phyloP scores from a whole-genome alignment of 2,888 invertebrate genomes.

The Pinctada fucata region DNA sequence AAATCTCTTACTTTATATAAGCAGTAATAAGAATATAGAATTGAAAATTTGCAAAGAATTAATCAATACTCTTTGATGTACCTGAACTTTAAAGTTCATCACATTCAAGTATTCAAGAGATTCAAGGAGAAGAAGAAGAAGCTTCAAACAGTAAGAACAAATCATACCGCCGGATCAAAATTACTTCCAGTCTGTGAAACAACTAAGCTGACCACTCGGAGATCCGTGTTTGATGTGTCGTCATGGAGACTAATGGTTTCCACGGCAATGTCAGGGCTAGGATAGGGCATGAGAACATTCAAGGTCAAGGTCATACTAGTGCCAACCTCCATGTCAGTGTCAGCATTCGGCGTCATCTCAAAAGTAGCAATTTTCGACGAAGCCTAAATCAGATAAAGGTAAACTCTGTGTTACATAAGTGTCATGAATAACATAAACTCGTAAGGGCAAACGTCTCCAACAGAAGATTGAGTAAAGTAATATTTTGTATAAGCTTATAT shows the following conservation, averaged over 20 bases:
- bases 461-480: too few species aligned
- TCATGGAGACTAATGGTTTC: slow-evolving; percentile 30
- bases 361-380: slow-evolving; percentile 15
- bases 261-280: slow-evolving; percentile 19
- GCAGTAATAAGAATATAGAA: too few species aligned
- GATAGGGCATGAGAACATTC: slow-evolving; percentile 32
- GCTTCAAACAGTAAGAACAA: background rate
- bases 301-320: slow-evolving; percentile 3
- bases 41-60: too few species aligned
- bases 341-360: background rate
- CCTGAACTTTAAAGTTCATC: too few species aligned
- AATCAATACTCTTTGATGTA: too few species aligned
- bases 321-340: background rate
- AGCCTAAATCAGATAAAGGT: background rate
- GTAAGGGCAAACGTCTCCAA: too few species aligned
- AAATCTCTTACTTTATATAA: too few species aligned
- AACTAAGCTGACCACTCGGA: slow-evolving; percentile 1
- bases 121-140: too few species aligned
- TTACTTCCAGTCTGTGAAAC: background rate
- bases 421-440: too few species aligned
- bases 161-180: background rate
- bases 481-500: too few species aligned
- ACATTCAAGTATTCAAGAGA: too few species aligned
- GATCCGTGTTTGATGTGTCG: slow-evolving; percentile 8
- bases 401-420: too few species aligned